Conservation (phyloP, 1,140 invertebrate genomes). For the Neodiprion pinetum region DNA sequence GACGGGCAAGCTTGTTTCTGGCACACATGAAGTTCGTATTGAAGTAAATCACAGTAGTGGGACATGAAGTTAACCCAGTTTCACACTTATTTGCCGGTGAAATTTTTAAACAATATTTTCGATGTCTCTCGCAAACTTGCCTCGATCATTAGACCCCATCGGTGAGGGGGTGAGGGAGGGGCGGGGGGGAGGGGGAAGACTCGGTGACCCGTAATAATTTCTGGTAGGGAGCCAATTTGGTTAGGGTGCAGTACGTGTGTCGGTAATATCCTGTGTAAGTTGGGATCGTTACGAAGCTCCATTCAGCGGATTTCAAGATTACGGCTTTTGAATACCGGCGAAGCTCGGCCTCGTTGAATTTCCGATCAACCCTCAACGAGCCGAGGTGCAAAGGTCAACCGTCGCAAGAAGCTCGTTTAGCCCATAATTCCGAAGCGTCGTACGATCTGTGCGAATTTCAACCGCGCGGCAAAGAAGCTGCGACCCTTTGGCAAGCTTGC, state of each 20-base stretch:
- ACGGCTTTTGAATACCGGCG: not conserved
- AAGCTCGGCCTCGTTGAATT: not conserved
- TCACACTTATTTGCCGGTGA: too few species aligned
- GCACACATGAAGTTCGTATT: too few species aligned
- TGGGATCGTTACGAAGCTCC: not conserved
- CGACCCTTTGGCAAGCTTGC: too few species aligned
- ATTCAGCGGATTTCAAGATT: constrained; percentile 1
- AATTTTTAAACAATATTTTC: too few species aligned
- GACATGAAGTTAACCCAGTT: too few species aligned
- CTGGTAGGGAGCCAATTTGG: not conserved
- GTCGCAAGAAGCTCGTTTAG: not conserved
- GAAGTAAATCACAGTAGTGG: too few species aligned
- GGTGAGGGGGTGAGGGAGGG: too few species aligned
- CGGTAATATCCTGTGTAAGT: not conserved
- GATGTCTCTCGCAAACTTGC: too few species aligned
- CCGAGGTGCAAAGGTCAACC: not conserved
- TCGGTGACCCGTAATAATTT: not conserved
- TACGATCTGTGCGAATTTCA: too few species aligned
- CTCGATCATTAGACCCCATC: too few species aligned
- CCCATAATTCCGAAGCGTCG: not conserved
- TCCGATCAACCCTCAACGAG: not conserved
- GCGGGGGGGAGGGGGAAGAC: not conserved
- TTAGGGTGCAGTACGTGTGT: not conserved
- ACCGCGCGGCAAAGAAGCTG: too few species aligned
- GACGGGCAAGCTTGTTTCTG: too few species aligned